phyloP scores from a whole-genome alignment of 1,140 invertebrate genomes.

The Nasonia longicornis region DNA sequence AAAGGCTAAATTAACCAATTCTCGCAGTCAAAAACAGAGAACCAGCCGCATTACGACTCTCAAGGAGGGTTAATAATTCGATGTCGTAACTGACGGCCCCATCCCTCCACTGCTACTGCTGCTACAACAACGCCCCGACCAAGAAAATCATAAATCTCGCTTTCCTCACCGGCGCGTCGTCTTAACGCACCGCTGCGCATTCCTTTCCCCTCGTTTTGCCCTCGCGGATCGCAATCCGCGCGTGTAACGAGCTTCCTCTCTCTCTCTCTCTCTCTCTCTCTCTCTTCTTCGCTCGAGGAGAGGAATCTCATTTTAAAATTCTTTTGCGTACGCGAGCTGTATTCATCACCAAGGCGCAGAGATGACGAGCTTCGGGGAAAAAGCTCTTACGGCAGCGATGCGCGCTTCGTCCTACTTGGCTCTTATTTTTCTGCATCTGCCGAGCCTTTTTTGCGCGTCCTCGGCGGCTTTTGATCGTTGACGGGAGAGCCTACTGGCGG shows the following conservation, averaged over 20 bases:
- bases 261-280: not conserved
- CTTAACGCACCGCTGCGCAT: conserved; percentile 44
- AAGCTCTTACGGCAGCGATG: conserved; percentile 7
- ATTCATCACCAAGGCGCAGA: conserved; percentile 3
- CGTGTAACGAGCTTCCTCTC: conserved; percentile 53
- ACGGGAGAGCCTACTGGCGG: no score
- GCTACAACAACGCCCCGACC: not conserved
- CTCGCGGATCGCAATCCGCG: conserved; percentile 52
- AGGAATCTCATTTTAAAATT: conserved; percentile 47
- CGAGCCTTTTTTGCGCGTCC: not conserved
- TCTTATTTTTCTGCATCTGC: not conserved
- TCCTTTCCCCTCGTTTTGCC: conserved; percentile 41
- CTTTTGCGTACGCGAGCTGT: conserved; percentile 29
- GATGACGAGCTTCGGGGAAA: not conserved
- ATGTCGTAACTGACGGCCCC: not conserved
- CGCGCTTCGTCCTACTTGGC: not conserved
- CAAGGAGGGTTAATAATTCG: conserved; percentile 33
- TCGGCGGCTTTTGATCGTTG: not conserved
- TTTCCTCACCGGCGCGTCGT: conserved; percentile 24
- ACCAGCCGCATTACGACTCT: not conserved
- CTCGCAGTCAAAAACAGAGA: not conserved
- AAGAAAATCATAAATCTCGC: conserved; percentile 34
- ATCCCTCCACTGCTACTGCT: not conserved
- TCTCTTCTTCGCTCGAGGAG: not conserved
- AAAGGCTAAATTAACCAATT: not conserved